Base-by-base conservation (phyloP, 2,888 invertebrate genomes). In the Melanotus villosus region DNA sequence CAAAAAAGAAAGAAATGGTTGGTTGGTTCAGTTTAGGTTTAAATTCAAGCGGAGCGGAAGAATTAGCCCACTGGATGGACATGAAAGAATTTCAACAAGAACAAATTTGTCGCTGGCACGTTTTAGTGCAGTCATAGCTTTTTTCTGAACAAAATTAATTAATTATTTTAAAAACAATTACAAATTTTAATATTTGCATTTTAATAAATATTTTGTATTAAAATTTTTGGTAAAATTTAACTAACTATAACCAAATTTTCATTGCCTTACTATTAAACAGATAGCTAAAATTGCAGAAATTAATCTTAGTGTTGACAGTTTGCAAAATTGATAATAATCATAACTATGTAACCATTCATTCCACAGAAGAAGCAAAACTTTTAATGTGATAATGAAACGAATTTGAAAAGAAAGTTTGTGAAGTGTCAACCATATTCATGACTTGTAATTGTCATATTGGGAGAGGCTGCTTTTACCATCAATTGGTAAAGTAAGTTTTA, bases 11-110 rank as follows among this genome's bases (percentile, higher is more conserved):
- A 81, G 97, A 98, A 85, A 95, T 97, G 94, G 94, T 98, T 76
- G 98, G 98, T 70, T 98, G 98, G 97, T 96, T 98, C 86, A 94
- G 96, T 70, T 86, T 98, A 66, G 98, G 98, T 4, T 88, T 95
- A 83, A 96, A 94, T 86, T 93, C 95, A 76, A 96, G 96, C 64
- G 96, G 97, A 18, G 92, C 96, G 60, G 97, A 97, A 82, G 96
- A 97, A 84, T 88, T 93, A 64, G 90, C 94, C 18, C 97, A 98
- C 84, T 98, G 97, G 97, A 92, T 92, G 84, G 97, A 97, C 80
- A 94, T 97, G 89, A 91, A 96, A 76, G 94, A 95, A 80, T 90
- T 92, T 26, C 93, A 93, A 76, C 95, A 95, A 23, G 94, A 96
- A 80, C 94, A 97, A 86, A 92, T 97, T 68, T 95, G 95, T 81